Evolutionary conservation across 2,113 vertebrate species (phyloP).

Genomic region (Saimiri boliviensis): DNA sequence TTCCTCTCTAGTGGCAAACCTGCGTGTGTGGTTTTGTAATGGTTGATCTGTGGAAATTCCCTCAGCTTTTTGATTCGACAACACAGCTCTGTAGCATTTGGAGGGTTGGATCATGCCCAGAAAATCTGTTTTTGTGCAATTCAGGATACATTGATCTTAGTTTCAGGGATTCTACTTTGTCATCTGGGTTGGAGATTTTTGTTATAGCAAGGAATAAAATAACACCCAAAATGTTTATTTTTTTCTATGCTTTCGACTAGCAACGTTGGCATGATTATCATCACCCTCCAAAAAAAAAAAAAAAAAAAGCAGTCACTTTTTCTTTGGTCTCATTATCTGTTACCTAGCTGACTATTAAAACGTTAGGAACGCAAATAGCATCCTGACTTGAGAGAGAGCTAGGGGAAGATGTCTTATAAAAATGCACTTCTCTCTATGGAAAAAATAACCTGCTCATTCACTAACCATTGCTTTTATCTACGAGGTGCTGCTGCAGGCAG

Average conservation of each 20-base stretch:
- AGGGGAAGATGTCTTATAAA: neutral
- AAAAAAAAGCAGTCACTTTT: neutral
- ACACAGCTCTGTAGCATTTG: neutral
- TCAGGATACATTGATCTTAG: neutral
- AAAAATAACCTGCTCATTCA: neutral
- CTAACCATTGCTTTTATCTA: neutral
- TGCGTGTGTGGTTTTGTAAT: neutral
- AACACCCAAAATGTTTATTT: neutral
- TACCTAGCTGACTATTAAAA: neutral
- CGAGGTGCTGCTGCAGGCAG: neutral
- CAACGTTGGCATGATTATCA: neutral
- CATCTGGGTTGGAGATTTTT: neutral
- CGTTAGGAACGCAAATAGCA: neutral
- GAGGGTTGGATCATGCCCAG: neutral
- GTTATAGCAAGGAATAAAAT: neutral
- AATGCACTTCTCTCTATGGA: neutral
- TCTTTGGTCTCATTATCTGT: neutral
- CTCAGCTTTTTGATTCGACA: neutral
- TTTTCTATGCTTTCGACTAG: neutral
- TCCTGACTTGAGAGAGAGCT: neutral
- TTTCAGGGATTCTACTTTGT: neutral
- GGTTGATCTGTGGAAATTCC: neutral
- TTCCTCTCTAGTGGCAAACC: neutral
- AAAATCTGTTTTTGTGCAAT: conserved; percentile 8
- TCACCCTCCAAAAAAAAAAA: neutral